Conservation (phyloP, 30 jellyfish, hydroid and myxozoan species). For the Sanderia malayensis region DNA sequence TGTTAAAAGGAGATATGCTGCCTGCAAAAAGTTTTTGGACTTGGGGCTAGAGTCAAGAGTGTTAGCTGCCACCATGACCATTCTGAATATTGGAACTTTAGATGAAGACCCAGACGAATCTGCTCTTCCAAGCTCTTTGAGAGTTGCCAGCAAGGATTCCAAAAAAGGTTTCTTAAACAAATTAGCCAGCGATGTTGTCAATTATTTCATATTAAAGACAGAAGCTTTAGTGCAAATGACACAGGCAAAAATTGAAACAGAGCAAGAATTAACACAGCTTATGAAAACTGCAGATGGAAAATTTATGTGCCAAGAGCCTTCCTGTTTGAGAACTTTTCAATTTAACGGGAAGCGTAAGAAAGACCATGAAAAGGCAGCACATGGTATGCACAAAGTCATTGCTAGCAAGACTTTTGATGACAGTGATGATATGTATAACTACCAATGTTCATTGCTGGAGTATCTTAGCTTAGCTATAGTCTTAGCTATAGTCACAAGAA, state of each 20-base stretch:
- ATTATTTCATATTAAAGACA: not conserved
- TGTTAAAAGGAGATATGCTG: conserved; percentile 14
- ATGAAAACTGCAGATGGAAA: too few relatives aligned
- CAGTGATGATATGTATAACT: too few relatives aligned
- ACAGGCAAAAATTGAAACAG: not conserved
- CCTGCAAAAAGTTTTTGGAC: not conserved
- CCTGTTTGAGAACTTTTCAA: not conserved
- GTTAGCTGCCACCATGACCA: conserved; percentile 19
- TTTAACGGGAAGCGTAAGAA: not conserved
- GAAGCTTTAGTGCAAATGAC: not conserved
- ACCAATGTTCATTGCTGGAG: conserved; percentile 1
- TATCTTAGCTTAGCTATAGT: conserved; percentile 9
- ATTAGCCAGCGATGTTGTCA: not conserved
- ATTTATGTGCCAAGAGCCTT: too few relatives aligned
- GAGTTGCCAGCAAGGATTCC: not conserved
- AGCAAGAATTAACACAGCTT: too few relatives aligned
- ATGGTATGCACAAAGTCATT: too few relatives aligned
- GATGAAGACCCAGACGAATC: conserved; percentile 16
- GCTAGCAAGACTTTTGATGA: too few relatives aligned
- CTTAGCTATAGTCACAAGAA: too few relatives aligned
- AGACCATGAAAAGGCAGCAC: not conserved
- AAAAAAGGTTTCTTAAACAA: not conserved
- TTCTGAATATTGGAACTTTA: not conserved
- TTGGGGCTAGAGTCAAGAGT: conserved; percentile 16
- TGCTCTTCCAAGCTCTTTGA: not conserved